A percentile compares a stretch with the other conserved stretches of the same genome.
phyloP scores from a whole-genome alignment of 1,140 invertebrate genomes.

The Chymomyza costata region DNA sequence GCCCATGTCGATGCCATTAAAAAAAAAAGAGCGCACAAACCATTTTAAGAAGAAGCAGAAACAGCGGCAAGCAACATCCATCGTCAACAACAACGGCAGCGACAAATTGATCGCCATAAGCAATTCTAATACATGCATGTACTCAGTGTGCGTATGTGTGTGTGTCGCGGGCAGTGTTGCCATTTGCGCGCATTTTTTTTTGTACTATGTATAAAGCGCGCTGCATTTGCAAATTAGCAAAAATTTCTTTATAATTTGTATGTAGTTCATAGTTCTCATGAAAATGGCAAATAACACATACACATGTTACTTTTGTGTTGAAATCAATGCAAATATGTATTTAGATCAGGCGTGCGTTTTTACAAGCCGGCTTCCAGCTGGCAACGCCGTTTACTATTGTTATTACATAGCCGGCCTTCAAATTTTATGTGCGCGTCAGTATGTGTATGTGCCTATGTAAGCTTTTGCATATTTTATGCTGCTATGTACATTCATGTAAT shows the following conservation, averaged over 20 bases:
- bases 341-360: slow-evolving; percentile 4
- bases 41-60: slow-evolving; percentile 25
- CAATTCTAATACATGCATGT: slow-evolving; percentile 49
- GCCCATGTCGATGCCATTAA: slow-evolving; percentile 27
- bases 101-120: slow-evolving; percentile 72
- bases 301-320: too few relatives aligned
- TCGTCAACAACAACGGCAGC: slow-evolving; percentile 35
- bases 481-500: slow-evolving; percentile 65
- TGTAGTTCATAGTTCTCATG: slow-evolving; percentile 27
- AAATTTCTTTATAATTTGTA: slow-evolving; percentile 25
- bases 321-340: too few relatives aligned
- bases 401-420: slow-evolving; percentile 51
- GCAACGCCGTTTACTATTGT: slow-evolving; percentile 39
- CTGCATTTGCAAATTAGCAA: not conserved
- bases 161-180: slow-evolving; percentile 56
- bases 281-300: too few relatives aligned
- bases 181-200: slow-evolving; percentile 64
- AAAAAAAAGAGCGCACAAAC: slow-evolving; percentile 38
- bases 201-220: slow-evolving; percentile 33
- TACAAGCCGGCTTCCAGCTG: slow-evolving; percentile 48
- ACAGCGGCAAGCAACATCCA: slow-evolving; percentile 35
- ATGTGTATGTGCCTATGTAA: slow-evolving; percentile 3
- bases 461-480: slow-evolving; percentile 22
- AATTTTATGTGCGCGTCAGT: slow-evolving; percentile 31
- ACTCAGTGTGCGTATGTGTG: slow-evolving; percentile 17